phyloP scores from a whole-genome alignment of 2,797 vertebrate species.

The Capromys pilorides region DNA sequence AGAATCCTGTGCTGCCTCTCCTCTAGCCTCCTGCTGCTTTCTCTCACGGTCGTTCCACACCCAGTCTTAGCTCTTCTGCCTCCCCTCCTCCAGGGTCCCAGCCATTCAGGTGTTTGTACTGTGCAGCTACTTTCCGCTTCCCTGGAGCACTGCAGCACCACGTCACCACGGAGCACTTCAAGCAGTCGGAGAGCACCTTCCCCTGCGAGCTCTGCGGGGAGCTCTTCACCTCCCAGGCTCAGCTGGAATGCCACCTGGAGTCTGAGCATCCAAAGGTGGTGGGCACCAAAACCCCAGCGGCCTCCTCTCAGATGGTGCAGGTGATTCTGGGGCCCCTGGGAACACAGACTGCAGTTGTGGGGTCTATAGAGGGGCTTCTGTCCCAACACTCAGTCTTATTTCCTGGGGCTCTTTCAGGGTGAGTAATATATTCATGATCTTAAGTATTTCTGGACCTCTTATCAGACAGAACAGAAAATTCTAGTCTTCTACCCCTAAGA shows the following conservation, averaged over 20 bases:
- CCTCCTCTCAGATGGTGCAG: constrained; percentile 86
- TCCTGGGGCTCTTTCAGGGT: background rate
- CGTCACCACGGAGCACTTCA: constrained; percentile 83
- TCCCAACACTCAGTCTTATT: background rate
- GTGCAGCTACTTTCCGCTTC: constrained; percentile 83
- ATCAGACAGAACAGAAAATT: background rate
- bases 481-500: background rate
- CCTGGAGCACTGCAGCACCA: constrained; percentile 90
- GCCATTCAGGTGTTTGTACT: constrained; percentile 84
- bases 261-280: constrained; percentile 86
- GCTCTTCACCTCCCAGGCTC: constrained; percentile 85
- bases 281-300: constrained; percentile 77
- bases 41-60: background rate
- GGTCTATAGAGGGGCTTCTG: background rate
- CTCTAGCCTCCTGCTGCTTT: background rate
- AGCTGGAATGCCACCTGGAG: constrained; percentile 89
- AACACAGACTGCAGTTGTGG: rapidly evolving
- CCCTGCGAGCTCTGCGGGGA: constrained; percentile 89
- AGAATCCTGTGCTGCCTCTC: background rate
- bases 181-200: constrained; percentile 83
- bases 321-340: constrained; percentile 60
- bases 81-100: constrained; percentile 71
- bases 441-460: background rate
- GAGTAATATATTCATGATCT: background rate
- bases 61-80: background rate